Percentiles rank a stretch among this genome's conserved stretches.
These are phyloP conservation scores for Daboia siamensis DNA, from an alignment of 2,113 vertebrate species.

Conservation along the genomic window DNA sequence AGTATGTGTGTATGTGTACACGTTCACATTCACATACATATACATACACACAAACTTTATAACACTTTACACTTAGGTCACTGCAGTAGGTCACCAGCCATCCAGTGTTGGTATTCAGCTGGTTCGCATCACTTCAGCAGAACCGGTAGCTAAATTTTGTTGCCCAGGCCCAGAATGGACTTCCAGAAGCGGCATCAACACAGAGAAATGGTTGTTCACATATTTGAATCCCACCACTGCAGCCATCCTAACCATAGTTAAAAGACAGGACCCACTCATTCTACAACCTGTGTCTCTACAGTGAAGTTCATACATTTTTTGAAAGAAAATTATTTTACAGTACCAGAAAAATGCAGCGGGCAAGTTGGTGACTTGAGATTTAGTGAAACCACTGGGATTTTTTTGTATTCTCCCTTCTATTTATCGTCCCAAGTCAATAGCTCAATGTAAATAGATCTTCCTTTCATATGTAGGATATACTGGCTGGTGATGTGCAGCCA, in stretches of 20 bases:
- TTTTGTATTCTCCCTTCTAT: background rate
- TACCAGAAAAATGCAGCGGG: background rate
- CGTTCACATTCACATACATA: too few relatives aligned
- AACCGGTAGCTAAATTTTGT: too few relatives aligned
- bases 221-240: too few relatives aligned
- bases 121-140: too few relatives aligned
- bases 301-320: too few relatives aligned
- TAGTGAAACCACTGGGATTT: background rate
- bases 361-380: background rate
- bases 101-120: too few relatives aligned
- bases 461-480: background rate
- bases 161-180: too few relatives aligned
- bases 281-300: background rate
- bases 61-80: background rate
- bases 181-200: too few relatives aligned
- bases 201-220: too few relatives aligned
- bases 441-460: background rate
- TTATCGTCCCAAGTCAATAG: background rate
- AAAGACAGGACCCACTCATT: background rate
- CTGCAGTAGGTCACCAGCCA: background rate
- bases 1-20: too few relatives aligned
- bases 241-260: background rate
- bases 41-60: background rate
- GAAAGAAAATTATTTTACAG: background rate
- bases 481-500: background rate